Conservation (phyloP, 2,113 vertebrate species). For the Urocolius indicus region DNA sequence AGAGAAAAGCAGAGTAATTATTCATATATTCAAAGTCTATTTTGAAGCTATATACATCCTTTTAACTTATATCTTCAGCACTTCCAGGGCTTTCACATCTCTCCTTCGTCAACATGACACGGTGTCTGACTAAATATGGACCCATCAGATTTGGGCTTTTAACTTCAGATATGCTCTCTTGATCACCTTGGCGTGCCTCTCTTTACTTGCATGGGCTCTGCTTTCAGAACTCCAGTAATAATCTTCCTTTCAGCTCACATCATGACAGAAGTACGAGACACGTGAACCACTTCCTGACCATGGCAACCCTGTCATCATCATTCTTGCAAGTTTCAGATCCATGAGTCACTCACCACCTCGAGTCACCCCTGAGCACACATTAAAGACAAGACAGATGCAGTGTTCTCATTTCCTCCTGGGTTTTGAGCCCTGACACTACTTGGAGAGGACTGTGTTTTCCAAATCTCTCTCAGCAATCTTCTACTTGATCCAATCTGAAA, state of each 20-base stretch:
- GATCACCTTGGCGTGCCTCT: background rate
- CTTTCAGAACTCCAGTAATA: background rate
- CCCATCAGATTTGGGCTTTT: background rate
- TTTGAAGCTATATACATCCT: background rate
- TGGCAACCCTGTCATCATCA: background rate
- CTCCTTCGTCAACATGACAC: background rate
- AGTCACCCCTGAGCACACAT: background rate
- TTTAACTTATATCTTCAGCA: background rate
- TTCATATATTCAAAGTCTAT: background rate
- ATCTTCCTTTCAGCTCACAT: background rate
- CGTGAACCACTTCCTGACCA: background rate
- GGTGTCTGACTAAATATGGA: background rate
- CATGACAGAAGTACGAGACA: background rate
- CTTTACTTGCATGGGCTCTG: background rate
- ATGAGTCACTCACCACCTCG: background rate
- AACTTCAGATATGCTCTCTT: background rate
- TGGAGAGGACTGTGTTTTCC: background rate
- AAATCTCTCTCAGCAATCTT: background rate
- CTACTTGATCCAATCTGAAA: background rate
- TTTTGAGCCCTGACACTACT: background rate
- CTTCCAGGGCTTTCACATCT: background rate
- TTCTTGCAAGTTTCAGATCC: background rate
- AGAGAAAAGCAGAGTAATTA: background rate
- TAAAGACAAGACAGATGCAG: background rate
- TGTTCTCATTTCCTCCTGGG: background rate